Evolutionary conservation across 2,113 vertebrate genomes (phyloP), one percentile per base, ranked within the genome.

Genomic region (Platysteira castanea): DNA sequence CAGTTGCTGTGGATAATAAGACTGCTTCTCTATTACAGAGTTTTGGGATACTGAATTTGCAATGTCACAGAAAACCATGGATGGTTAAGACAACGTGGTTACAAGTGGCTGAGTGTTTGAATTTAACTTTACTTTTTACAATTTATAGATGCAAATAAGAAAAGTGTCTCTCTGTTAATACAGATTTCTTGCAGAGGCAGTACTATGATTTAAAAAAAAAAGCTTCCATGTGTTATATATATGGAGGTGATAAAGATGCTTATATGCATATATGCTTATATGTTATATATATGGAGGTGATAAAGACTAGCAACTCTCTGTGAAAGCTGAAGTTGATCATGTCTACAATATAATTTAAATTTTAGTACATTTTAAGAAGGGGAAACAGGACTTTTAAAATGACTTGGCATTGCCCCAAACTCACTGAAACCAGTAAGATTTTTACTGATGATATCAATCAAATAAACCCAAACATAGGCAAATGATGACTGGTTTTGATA

Each of bases 21-120:
- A 47, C 7, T 35, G 9, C 4, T 87, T 95, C 70, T 73, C 31
- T 81, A 2, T 53, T 65, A 22, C 15, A 73, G 9, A 17, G 3
- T 76, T 89, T 61, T 44, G 13, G 18, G 63, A 56, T 6, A 41
- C 30, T 75, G 49, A 68, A 21, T 53, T 63, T 90, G 9, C 19
- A 52, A n/a, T 20, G 44, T 39, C 47, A 47, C 27, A 80, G 39
- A 65, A 71, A 17, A 26, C 23, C 6, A 10, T 31, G 41, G 28
- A 35, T 42, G 9, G 16, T 26, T 81, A 82, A 78, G 19, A 49
- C 20, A 28, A 42, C 0, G 1, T 17, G 10, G 17, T 49, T 81
- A 27, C 24, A 68, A 54, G 9, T 23, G 33, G 6, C 10, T 0
- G 0, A 68, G 31, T 47, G 26, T 44, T 81, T 74, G 14, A 28